These are phyloP conservation scores for Ormyrus pomaceus DNA, from an alignment of 2,888 invertebrate species.

Conservation along the genomic window DNA sequence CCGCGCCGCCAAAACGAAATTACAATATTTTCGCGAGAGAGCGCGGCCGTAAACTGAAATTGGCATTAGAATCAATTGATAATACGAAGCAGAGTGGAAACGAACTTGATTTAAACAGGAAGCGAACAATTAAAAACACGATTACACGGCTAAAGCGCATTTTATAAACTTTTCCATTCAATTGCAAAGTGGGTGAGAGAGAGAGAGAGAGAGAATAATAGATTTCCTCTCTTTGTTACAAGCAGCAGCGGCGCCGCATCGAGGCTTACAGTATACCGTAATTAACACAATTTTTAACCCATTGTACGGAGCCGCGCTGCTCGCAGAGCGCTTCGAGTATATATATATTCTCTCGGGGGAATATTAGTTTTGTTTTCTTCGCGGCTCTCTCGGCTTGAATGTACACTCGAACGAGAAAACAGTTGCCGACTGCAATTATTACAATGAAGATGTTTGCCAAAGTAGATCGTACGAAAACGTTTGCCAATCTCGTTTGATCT, in stretches of 20 bases:
- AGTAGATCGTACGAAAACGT: too few species aligned
- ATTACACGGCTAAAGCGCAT: not conserved
- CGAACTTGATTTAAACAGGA: not conserved
- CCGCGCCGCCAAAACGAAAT: not conserved
- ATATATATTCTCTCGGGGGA: too few species aligned
- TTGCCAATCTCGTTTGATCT: too few species aligned
- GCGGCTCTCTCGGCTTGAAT: too few species aligned
- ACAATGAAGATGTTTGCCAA: too few species aligned
- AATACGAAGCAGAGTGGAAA: not conserved
- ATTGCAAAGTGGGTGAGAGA: not conserved
- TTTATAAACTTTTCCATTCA: not conserved
- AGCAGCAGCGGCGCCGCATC: not conserved
- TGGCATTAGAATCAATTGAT: not conserved
- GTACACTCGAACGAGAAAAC: too few species aligned
- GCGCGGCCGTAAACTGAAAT: not conserved
- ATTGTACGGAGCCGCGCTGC: not conserved
- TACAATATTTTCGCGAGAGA: not conserved
- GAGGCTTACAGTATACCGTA: not conserved
- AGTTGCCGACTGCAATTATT: too few species aligned
- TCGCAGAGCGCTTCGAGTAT: too few species aligned
- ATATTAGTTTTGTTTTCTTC: too few species aligned
- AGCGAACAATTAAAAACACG: conserved; percentile 5
- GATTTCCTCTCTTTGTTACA: conserved; percentile 14
- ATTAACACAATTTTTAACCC: conserved; percentile 2
- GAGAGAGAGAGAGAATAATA: conserved; percentile 13